phyloP scores from a whole-genome alignment of 2,797 vertebrate species.

The Geotria australis region DNA sequence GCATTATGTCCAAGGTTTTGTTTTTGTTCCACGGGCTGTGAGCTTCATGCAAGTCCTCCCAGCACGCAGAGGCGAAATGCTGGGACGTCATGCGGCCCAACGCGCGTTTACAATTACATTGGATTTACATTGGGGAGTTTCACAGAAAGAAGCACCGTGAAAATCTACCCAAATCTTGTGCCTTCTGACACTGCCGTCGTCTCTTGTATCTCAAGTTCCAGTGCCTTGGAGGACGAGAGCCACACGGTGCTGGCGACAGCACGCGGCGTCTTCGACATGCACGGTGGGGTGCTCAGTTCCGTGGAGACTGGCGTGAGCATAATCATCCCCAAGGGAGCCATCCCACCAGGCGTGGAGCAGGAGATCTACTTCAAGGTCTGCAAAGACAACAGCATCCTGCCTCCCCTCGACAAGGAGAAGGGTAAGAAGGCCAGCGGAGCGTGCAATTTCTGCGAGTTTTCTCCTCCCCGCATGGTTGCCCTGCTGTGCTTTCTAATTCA shows the following conservation, averaged over 20 bases:
- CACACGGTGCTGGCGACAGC: constrained; percentile 94
- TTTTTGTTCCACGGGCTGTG: too few species aligned
- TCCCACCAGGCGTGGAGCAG: constrained; percentile 78
- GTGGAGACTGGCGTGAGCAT: constrained; percentile 95
- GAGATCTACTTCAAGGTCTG: constrained; percentile 99
- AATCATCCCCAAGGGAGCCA: constrained; percentile 91
- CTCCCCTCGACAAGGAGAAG: constrained; percentile 96
- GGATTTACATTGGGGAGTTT: too few species aligned
- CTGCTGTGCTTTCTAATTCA: background rate
- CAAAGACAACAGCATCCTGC: constrained; percentile 93
- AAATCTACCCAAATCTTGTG: background rate
- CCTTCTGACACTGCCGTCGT: background rate
- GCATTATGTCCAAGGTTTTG: too few species aligned
- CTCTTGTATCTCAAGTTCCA: constrained; percentile 20
- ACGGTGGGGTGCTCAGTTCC: constrained; percentile 82
- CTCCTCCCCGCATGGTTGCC: background rate
- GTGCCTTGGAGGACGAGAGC: constrained; percentile 67
- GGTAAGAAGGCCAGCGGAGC: constrained; percentile 14
- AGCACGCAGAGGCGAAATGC: too few species aligned
- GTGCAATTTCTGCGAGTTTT: background rate
- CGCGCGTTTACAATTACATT: too few species aligned
- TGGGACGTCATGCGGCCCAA: too few species aligned
- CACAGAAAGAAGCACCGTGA: too few species aligned
- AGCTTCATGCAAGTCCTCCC: too few species aligned
- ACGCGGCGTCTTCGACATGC: constrained; percentile 75